Evolutionary conservation across 2,888 invertebrate species (phyloP).

Genomic region (Psococerastis gibbosa): DNA sequence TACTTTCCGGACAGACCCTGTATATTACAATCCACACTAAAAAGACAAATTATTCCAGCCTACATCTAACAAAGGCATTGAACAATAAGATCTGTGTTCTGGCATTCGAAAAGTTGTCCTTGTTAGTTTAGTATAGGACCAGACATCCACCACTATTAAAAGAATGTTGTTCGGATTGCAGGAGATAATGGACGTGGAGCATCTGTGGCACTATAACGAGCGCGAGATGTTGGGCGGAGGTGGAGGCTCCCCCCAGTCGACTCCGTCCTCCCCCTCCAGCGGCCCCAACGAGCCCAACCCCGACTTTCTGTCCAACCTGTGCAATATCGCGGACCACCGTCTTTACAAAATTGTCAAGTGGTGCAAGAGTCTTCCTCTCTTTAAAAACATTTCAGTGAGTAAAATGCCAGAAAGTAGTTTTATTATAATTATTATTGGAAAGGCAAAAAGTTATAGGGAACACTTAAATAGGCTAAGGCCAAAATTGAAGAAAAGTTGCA

Average conservation of each 20-base stretch:
- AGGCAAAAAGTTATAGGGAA: too few relatives aligned
- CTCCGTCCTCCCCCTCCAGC: constrained; percentile 12
- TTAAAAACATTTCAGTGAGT: constrained; percentile 84
- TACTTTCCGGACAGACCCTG: too few relatives aligned
- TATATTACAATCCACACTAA: too few relatives aligned
- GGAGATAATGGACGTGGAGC: constrained; percentile 94
- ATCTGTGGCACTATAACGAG: constrained; percentile 86
- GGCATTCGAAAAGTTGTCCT: too few relatives aligned
- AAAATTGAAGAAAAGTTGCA: too few relatives aligned
- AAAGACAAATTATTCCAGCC: too few relatives aligned
- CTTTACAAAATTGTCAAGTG: constrained; percentile 95
- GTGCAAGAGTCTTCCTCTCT: constrained; percentile 93
- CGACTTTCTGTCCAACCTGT: constrained; percentile 54
- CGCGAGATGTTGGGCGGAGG: constrained; percentile 19
- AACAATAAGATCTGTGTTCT: too few relatives aligned
- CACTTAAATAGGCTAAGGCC: too few relatives aligned
- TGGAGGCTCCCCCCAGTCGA: constrained; percentile 9
- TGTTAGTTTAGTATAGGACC: too few relatives aligned
- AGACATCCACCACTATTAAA: too few relatives aligned
- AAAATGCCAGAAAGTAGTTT: background rate
- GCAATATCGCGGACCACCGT: constrained; percentile 87
- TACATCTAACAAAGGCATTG: too few relatives aligned
- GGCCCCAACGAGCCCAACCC: constrained; percentile 13
- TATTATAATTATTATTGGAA: constrained; percentile 9
- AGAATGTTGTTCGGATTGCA: constrained; percentile 30